Evolutionary conservation across 2,797 vertebrate genomes (phyloP), one percentile per base, ranked within the genome.

Genomic region (Tenualosa ilisha): DNA sequence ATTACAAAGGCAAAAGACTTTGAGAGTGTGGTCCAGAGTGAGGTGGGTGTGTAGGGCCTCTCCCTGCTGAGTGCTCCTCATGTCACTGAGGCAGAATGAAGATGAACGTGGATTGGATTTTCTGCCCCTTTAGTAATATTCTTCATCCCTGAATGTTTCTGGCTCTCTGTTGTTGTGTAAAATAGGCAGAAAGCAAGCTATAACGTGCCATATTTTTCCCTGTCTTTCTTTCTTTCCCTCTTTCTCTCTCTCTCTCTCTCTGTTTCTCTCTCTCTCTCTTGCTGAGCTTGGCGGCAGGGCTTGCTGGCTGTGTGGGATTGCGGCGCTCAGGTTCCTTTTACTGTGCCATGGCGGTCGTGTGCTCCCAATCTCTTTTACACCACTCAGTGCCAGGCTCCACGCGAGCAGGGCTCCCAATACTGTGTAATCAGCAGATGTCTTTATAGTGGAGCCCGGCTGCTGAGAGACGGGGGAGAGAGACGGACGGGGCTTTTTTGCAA

Each of bases 391-490:
- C 93, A 94, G 93, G 87, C 89, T 92, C 88, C 87, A 87, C 87
- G 86, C 86, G 85, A 92, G 88, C 90, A 92, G 91, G 91, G 92
- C 92, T 93, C 91, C 92, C 89, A 89, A 92, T 94, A 94, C 92
- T 92, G 94, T 94, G 93, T 93, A 92, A 94, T 95, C 94, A 94
- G 95, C 95, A 95, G 93, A 95, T 95, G 93, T 95, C 94, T 96
- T 95, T 92, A 93, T 93, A 91, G 89, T 92, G 89, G 82, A 89
- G 91, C 90, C 91, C 91, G 88, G 85, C 88, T 51, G 91, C 90
- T 86, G 90, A 86, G 89, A 46, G 49, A 26, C 22, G 40, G 15
- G 68, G 37, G 85, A 75, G 68, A 43, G 31, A 75, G 68, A 46
- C 72, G 72, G 72, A 7, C 37, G 20, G 65, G 31, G 72, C 91